Percentiles rank a stretch among this genome's conserved stretches.
Evolutionary conservation across 2,113 vertebrate species (phyloP).

Genomic region (Apteryx owenii): DNA sequence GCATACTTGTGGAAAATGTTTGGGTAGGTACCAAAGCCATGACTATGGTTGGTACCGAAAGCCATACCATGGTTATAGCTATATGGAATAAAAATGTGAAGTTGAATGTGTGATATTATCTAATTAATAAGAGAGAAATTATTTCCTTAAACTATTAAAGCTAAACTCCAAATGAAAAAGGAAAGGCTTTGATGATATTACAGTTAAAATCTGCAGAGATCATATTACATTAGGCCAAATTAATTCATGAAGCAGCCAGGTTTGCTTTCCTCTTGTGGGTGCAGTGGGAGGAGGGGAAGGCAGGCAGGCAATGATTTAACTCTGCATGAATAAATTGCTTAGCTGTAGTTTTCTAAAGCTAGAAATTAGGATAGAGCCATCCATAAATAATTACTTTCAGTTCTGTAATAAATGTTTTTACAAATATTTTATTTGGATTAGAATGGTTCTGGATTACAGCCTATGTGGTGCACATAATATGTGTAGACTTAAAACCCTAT

Average conservation of each 20-base stretch:
- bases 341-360: constrained; percentile 51
- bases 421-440: constrained; percentile 49
- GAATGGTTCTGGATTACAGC: constrained; percentile 48
- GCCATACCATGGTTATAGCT: not conserved
- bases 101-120: not conserved
- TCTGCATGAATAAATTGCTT: constrained; percentile 33
- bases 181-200: constrained; percentile 15
- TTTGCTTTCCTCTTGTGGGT: constrained; percentile 29
- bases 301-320: constrained; percentile 41
- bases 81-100: not conserved
- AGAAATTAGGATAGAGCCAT: constrained; percentile 58
- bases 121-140: constrained; percentile 2
- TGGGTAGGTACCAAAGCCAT: constrained; percentile 21
- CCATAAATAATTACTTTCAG: constrained; percentile 48
- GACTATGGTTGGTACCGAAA: not conserved
- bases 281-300: constrained; percentile 16
- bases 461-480: constrained; percentile 65
- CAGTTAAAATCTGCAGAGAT: constrained; percentile 55
- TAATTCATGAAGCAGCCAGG: constrained; percentile 36
- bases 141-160: constrained; percentile 13
- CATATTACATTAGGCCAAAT: constrained; percentile 16
- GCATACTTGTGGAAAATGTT: not conserved
- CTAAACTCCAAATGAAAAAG: not conserved
- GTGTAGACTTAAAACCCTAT: constrained; percentile 65
- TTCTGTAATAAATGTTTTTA: constrained; percentile 54